These are phyloP conservation scores for Ceratosolen fusciceps DNA, from an alignment of 1,140 invertebrate genomes.

Conservation along the genomic window DNA sequence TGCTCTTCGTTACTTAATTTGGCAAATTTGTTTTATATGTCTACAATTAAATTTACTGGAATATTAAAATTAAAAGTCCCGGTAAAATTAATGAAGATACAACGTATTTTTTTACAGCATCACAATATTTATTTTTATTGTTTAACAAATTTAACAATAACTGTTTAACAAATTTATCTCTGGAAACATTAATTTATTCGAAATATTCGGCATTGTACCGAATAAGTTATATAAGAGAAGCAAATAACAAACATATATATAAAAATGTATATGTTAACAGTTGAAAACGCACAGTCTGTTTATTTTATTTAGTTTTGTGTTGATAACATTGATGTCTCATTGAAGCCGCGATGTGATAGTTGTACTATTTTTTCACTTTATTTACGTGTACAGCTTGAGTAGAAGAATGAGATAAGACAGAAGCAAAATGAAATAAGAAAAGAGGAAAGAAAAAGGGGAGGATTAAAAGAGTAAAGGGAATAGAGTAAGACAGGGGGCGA, in stretches of 20 bases:
- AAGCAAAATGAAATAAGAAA: neutral
- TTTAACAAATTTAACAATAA: no score
- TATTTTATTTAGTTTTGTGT: neutral
- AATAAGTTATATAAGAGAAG: neutral
- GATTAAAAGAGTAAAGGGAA: neutral
- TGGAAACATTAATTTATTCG: neutral
- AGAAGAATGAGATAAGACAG: slow-evolving; percentile 5
- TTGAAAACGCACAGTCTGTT: neutral
- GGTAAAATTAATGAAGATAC: neutral
- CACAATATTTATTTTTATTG: neutral
- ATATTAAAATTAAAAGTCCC: no score
- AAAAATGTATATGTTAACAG: neutral
- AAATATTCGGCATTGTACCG: neutral
- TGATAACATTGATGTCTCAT: neutral
- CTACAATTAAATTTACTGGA: no score
- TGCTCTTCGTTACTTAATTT: no score
- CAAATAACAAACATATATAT: no score
- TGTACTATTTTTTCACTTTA: neutral
- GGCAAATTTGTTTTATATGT: no score
- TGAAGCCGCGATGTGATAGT: neutral
- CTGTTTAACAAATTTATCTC: neutral
- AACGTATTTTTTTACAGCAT: no score
- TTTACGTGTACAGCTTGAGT: neutral
- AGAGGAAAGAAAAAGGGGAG: neutral
- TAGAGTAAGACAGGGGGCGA: neutral